Conservation (phyloP, 1,140 invertebrate genomes). For the Bombus cullumanus region DNA sequence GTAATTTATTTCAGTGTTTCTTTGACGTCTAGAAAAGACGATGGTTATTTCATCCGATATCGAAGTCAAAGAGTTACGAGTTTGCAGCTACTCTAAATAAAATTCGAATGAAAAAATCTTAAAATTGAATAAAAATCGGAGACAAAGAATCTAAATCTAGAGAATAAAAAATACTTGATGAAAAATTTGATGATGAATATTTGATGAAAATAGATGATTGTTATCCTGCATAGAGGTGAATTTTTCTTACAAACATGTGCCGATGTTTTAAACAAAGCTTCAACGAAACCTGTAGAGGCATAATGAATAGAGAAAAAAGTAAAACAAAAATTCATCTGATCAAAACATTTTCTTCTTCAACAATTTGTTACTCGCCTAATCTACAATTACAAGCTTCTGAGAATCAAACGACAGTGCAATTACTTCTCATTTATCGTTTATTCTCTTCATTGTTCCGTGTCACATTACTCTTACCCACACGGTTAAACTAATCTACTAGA, state of each 20-base stretch:
- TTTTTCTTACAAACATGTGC: too few relatives aligned
- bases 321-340: neutral
- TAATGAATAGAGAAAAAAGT: neutral
- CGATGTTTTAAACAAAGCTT: neutral
- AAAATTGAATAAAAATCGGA: neutral
- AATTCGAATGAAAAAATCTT: neutral
- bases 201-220: neutral
- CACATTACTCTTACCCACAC: conserved; percentile 43
- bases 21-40: neutral
- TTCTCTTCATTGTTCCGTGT: conserved; percentile 26
- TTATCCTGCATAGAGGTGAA: neutral
- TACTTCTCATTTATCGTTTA: conserved; percentile 21
- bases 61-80: neutral
- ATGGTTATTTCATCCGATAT: neutral
- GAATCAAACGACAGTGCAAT: conserved; percentile 18
- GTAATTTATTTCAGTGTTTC: neutral
- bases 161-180: neutral
- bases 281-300: neutral
- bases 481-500: conserved; percentile 14
- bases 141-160: neutral
- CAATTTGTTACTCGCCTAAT: neutral
- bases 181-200: neutral
- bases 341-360: neutral
- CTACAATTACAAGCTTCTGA: neutral
- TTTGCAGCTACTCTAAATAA: neutral